Base-by-base conservation (phyloP, 2,113 vertebrate genomes). In the Phyllostomus hastatus region DNA sequence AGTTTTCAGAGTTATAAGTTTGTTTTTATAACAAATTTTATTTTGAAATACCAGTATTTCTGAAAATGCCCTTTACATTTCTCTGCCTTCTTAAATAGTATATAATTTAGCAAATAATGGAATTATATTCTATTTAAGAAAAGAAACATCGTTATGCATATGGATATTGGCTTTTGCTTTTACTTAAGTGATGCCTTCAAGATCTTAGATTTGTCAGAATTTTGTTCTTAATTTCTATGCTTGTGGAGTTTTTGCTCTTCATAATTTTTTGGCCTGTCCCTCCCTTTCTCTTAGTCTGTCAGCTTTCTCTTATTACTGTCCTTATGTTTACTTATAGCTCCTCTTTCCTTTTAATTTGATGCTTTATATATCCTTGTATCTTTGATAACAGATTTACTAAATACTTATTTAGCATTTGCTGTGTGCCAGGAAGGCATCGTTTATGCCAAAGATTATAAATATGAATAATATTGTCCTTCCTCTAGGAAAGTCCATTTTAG, bases 1-100 rank as follows among this genome's bases (percentile, higher is more conserved):
- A 16, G 5, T 86, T 95, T 97, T 90, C 64, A 92, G 70, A 35
- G 48, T 79, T 89, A 38, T 75, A 70, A 61, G 26, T 90, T 83
- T 86, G 35, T 78, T 90, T 94, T 82, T 4, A 33, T 73, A 54
- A 46, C 35, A 86, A 9, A 50, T 84, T 93, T 76, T 87, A 26
- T 82, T 87, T 97, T 94, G 4, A 78, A 94, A 87, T 66, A 67
- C 22, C n/a, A 76, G 17, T 66, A 20, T 91, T 94, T 81, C 46
- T 90, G 88, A 91, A 92, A 93, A 67, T 82, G 48, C 76, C 22
- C 46, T 69, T 14, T 31, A 43, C 26, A 50, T 87, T 80, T 85
- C 22, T 94, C 43, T 94, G 46, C 19, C 61, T 86, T 88, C 46
- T 90, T 90, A 79, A 91, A 50, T 78, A 89, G 50, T 90, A 73